Evolutionary conservation across 2,888 invertebrate species (phyloP), one percentile per base, ranked within the genome.

Genomic region (Abscondita cerata): DNA sequence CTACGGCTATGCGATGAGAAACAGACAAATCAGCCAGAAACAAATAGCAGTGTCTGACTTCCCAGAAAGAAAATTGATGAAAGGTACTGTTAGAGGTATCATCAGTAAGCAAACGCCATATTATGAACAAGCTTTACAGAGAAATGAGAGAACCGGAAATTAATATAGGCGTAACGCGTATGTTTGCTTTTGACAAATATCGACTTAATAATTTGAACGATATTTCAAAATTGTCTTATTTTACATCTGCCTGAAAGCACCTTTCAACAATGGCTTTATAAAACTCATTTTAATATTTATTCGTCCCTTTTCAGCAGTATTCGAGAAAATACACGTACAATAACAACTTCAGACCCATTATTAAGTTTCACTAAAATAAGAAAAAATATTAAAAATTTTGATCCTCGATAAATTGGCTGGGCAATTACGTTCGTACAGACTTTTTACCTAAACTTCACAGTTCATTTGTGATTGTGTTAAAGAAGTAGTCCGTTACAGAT

Each of bases 21-120:
- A 76, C 76, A 78, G 79, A 80, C 79, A 79, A 80, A 80, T 80
- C 79, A 79, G 76, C 77, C 73, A 75, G 78, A 79, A 80, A 79
- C 78, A 79, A 79, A 73, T 74, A 72, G 73, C 73, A 72, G 66
- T 56, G 67, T 55, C 65, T 68, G 69, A 63, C 65, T 63, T 66
- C 62, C 62, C 52, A 68, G 60, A 48, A 55, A 54, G 52, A 57
- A 67, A 62, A 65, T 67, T 65, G 70, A 70, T 71, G 69, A 71
- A 70, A 70, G 59, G 69, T 68, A 64, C 64, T 62, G 62, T 59
- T 55, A 46, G 64, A 64, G 63, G 64, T 61, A 61, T 62, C 64
- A 60, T 57, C 59, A 54, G 55, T 44, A 54, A 56, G 44, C 56
- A 59, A 62, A 62, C 58, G 61, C 57, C 54, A 46, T 56, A 61